Base-by-base conservation (phyloP, 2,888 invertebrate species). In the Nemotelus pantherinus region DNA sequence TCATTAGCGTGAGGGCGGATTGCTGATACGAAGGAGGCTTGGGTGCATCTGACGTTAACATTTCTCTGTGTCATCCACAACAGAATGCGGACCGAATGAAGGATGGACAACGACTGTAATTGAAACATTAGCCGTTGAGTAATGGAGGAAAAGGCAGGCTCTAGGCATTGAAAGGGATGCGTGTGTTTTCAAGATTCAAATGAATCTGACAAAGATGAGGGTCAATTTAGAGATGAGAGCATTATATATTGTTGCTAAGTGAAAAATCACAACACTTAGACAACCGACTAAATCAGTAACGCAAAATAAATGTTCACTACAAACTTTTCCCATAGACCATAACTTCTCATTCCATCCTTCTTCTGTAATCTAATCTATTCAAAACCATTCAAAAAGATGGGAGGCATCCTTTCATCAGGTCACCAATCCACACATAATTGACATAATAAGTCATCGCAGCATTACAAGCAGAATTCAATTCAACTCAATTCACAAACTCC, bases 21-120 rank as follows among this genome's bases (percentile, higher is more conserved):
- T 7, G 2, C 39, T 48, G 6, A 10, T 48, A 53, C 50, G 7
- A 71, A 53, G 0, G 57, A 57, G 55, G 55, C 57, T 71, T 71
- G 57, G 55, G 70, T 71, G 70, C 70, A 57, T n/a, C 57, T 71
- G 55, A 71, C 55, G 55, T 71, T 55, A 55, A 71, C 57, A 57
- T 71, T 71, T 44, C 55, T 71, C 70, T 71, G 70, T 71, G 55
- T 55, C 70, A 10, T 71, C 44, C 55, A 57, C 10, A 71, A 57
- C 55, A n/a, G 55, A 45, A 71, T 55, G 55, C 70, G 39, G 57
- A 57, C 70, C 43, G 3, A 57, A 71, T 71, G 47, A 71, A 71
- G 70, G 57, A 71, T 71, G 55, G 55, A 10, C 55, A 71, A 55
- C 57, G 70, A 57, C 55, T 71, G 70, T 71, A 57, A 71, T 71